These are phyloP conservation scores for Macaria liturata DNA, from an alignment of 2,888 invertebrate genomes.

Conservation along the genomic window DNA sequence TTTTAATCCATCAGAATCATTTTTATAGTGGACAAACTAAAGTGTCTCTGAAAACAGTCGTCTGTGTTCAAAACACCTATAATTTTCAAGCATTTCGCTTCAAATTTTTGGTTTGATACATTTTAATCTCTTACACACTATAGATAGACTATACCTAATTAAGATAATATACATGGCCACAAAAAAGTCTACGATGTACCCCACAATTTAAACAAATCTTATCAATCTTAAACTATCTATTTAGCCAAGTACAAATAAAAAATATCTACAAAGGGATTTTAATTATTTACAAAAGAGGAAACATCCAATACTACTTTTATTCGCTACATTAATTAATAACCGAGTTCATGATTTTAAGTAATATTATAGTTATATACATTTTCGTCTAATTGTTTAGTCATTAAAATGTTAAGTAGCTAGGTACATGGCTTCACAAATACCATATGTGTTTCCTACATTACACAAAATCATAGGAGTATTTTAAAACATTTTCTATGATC, in stretches of 20 bases:
- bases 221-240: conserved; percentile 2
- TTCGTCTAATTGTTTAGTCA: conserved; percentile 28
- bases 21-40: conserved; percentile 46
- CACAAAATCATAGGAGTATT: too few species aligned
- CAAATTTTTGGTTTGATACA: conserved; percentile 80
- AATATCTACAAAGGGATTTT: conserved; percentile 66
- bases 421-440: conserved; percentile 9
- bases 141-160: conserved; percentile 42
- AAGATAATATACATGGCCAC: conserved; percentile 72
- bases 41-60: conserved; percentile 59
- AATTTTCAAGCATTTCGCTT: conserved; percentile 82
- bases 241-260: conserved; percentile 17
- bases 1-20: neutral
- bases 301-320: conserved; percentile 17
- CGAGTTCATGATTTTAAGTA: neutral
- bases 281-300: conserved; percentile 54
- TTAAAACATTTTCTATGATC: too few species aligned
- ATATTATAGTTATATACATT: conserved; percentile 27
- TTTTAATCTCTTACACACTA: conserved; percentile 64
- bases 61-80: conserved; percentile 78
- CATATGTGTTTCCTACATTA: neutral
- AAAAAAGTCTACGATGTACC: conserved; percentile 60
- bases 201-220: conserved; percentile 40
- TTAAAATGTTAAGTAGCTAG: neutral
- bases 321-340: neutral